These are phyloP conservation scores for Margarornis squamiger DNA, from an alignment of 2,797 vertebrate genomes.

Conservation along the genomic window DNA sequence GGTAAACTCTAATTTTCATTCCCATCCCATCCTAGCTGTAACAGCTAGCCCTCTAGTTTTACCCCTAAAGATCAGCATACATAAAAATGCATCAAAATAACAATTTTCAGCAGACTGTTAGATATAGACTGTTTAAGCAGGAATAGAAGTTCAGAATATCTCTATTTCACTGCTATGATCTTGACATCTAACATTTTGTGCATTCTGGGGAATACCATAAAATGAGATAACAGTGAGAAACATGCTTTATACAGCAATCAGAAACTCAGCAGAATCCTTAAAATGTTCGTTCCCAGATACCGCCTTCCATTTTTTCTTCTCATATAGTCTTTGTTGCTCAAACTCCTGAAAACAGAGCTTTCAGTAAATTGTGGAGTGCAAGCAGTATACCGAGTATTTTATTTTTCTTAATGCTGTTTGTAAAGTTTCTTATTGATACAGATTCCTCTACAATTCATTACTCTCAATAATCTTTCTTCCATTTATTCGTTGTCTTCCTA, in stretches of 20 bases:
- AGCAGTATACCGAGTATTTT: background rate
- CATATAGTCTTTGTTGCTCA: background rate
- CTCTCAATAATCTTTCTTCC: background rate
- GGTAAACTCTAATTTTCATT: conserved; percentile 38
- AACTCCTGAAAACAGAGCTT: background rate
- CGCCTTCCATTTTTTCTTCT: background rate
- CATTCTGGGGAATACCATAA: conserved; percentile 17
- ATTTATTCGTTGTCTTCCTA: background rate
- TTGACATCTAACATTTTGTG: background rate
- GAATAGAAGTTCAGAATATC: conserved; percentile 31
- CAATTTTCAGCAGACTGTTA: conserved; percentile 38
- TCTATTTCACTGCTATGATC: conserved; percentile 30
- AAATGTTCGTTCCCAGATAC: background rate
- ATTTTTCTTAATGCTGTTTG: background rate
- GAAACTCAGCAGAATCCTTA: background rate
- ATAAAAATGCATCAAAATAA: conserved; percentile 57
- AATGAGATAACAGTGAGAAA: background rate
- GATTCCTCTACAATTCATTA: background rate
- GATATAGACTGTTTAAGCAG: conserved; percentile 35
- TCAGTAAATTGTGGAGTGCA: background rate
- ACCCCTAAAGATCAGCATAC: background rate
- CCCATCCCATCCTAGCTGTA: background rate
- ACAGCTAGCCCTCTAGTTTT: background rate
- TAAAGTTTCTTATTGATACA: background rate
- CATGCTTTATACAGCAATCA: background rate